phyloP scores from a whole-genome alignment of 2,797 vertebrate species.

The Siniperca scherzeri region DNA sequence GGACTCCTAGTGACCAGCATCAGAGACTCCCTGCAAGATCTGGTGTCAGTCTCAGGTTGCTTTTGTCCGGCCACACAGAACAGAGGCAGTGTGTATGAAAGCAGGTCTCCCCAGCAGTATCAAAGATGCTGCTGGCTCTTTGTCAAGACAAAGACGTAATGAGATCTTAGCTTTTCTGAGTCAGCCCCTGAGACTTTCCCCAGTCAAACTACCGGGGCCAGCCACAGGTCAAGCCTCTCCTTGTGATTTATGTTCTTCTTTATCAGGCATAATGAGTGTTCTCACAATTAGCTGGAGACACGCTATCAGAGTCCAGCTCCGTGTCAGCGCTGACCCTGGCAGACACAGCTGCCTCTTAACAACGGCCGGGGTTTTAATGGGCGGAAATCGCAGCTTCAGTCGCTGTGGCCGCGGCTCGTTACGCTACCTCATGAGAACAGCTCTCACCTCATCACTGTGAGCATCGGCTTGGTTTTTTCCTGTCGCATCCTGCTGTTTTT shows the following conservation, averaged over 20 bases:
- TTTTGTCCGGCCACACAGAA: conserved; percentile 67
- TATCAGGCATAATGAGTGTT: conserved; percentile 85
- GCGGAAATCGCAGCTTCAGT: conserved; percentile 70
- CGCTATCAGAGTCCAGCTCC: conserved; percentile 64
- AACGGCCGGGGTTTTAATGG: conserved; percentile 80
- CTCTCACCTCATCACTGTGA: conserved; percentile 65
- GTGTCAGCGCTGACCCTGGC: conserved; percentile 75
- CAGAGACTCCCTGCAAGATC: conserved; percentile 50
- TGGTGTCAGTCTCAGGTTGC: conserved; percentile 61
- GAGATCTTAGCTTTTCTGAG: conserved; percentile 79
- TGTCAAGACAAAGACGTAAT: conserved; percentile 81
- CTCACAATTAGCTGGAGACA: conserved; percentile 84
- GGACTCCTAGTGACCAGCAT: conserved; percentile 21
- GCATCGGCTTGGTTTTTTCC: conserved; percentile 21
- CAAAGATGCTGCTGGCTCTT: conserved; percentile 76
- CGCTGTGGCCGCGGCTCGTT: conserved; percentile 70
- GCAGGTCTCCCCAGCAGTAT: conserved; percentile 61
- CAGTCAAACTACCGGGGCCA: conserved; percentile 74
- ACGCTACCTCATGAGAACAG: conserved; percentile 66
- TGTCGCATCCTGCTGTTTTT: conserved; percentile 61
- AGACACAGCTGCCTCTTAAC: conserved; percentile 81
- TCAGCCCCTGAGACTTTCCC: conserved; percentile 70
- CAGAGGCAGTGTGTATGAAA: conserved; percentile 66
- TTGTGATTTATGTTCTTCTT: conserved; percentile 86
- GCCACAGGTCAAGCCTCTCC: conserved; percentile 77